Evolutionary conservation across 2,888 invertebrate species (phyloP).

Genomic region (Heterodera filipjevi): DNA sequence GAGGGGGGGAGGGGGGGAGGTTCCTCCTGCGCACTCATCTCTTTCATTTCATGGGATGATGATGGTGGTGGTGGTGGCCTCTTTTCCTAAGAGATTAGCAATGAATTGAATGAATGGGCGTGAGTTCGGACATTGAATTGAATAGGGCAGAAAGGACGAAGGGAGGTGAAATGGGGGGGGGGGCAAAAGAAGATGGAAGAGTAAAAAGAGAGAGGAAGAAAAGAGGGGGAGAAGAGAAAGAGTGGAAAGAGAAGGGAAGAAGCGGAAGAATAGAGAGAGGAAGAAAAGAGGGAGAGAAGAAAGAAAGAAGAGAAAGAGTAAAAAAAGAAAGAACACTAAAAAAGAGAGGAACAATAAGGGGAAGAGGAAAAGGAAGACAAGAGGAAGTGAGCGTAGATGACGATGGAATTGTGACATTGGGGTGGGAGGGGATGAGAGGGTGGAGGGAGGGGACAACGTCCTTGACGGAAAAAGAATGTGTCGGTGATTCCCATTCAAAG

Average conservation of each 20-base stretch:
- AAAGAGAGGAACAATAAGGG: not conserved
- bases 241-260: too few relatives aligned
- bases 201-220: not conserved
- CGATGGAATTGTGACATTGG: not conserved
- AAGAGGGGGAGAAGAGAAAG: not conserved
- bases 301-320: not conserved
- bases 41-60: not conserved
- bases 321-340: too few relatives aligned
- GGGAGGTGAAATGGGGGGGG: not conserved
- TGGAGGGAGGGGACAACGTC: not conserved
- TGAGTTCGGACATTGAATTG: conserved; percentile 6
- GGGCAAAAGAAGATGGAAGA: not conserved
- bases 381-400: not conserved
- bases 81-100: conserved; percentile 11
- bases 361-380: not conserved
- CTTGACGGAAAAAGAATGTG: not conserved
- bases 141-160: not conserved
- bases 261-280: too few relatives aligned
- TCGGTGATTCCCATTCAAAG: not conserved
- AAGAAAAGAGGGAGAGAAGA: not conserved
- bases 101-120: not conserved
- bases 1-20: not conserved
- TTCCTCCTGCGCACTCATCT: not conserved
- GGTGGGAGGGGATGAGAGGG: not conserved
- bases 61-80: conserved; percentile 2